These are phyloP conservation scores for Dioctria rufipes DNA, from an alignment of 2,888 invertebrate genomes.

Conservation along the genomic window DNA sequence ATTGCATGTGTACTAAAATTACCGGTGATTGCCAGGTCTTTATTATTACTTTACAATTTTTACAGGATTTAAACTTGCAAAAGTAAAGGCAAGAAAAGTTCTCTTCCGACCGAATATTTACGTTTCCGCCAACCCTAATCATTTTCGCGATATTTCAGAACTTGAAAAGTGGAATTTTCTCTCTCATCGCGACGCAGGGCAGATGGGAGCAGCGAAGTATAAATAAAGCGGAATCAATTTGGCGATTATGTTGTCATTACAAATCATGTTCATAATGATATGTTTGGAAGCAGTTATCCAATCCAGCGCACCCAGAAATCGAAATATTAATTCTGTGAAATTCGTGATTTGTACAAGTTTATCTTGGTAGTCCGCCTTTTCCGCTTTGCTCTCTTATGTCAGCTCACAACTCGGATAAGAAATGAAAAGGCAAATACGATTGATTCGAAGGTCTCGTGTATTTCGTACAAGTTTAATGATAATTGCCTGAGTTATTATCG, in stretches of 20 bases:
- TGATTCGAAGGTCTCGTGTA: conserved; percentile 45
- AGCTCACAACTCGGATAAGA: background rate
- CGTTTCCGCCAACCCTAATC: conserved; percentile 33
- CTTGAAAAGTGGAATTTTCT: conserved; percentile 38
- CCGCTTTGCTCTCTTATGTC: conserved; percentile 55
- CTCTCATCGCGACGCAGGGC: conserved; percentile 35
- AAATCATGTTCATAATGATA: conserved; percentile 63
- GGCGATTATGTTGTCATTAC: conserved; percentile 63
- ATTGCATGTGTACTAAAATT: no score
- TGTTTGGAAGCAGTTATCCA: conserved; percentile 57
- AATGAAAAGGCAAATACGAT: conserved; percentile 45
- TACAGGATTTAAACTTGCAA: background rate
- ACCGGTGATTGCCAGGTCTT: no score
- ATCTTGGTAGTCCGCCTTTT: conserved; percentile 55
- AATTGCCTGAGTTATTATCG: conserved; percentile 50
- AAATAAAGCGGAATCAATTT: conserved; percentile 60
- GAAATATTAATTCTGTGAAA: conserved; percentile 57
- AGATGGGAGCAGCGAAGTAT: conserved; percentile 46
- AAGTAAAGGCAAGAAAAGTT: background rate
- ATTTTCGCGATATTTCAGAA: conserved; percentile 23
- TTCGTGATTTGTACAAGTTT: conserved; percentile 59
- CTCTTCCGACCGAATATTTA: conserved; percentile 12
- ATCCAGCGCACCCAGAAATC: conserved; percentile 52
- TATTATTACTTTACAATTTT: no score
- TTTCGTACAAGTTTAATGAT: conserved; percentile 35